phyloP scores from a whole-genome alignment of 1,140 invertebrate species.

The Cydia pomonella region DNA sequence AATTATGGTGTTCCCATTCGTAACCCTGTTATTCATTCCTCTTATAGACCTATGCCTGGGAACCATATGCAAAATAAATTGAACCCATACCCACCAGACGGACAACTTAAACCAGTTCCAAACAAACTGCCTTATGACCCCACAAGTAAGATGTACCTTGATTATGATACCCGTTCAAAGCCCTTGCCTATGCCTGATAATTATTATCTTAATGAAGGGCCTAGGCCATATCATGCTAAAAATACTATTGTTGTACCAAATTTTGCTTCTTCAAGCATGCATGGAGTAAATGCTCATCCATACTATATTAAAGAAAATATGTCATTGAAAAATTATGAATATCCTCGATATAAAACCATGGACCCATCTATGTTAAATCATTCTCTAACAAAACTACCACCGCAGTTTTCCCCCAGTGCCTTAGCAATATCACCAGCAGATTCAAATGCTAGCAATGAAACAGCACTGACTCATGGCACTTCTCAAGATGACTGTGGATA shows the following conservation, averaged over 20 bases:
- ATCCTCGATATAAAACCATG: constrained; percentile 57
- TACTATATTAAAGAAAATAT: constrained; percentile 69
- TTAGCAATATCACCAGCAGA: constrained; percentile 74
- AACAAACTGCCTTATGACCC: constrained; percentile 66
- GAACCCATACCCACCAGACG: constrained; percentile 57
- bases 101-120: constrained; percentile 49
- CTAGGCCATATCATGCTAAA: constrained; percentile 54
- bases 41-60: constrained; percentile 60
- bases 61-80: constrained; percentile 65
- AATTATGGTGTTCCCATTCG: constrained; percentile 59
- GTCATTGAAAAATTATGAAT: constrained; percentile 62
- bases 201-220: constrained; percentile 60
- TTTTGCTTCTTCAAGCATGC: constrained; percentile 58
- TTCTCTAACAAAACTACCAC: constrained; percentile 57
- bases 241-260: constrained; percentile 55
- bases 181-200: constrained; percentile 56
- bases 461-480: constrained; percentile 55
- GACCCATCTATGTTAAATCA: constrained; percentile 57
- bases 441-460: constrained; percentile 73
- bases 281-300: constrained; percentile 53
- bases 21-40: constrained; percentile 60
- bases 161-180: constrained; percentile 64
- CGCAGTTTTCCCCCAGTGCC: constrained; percentile 72
- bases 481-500: constrained; percentile 77
- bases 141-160: constrained; percentile 65